Evolutionary conservation across 2,888 invertebrate genomes (phyloP).

Genomic region (Drosophila tanythrix): DNA sequence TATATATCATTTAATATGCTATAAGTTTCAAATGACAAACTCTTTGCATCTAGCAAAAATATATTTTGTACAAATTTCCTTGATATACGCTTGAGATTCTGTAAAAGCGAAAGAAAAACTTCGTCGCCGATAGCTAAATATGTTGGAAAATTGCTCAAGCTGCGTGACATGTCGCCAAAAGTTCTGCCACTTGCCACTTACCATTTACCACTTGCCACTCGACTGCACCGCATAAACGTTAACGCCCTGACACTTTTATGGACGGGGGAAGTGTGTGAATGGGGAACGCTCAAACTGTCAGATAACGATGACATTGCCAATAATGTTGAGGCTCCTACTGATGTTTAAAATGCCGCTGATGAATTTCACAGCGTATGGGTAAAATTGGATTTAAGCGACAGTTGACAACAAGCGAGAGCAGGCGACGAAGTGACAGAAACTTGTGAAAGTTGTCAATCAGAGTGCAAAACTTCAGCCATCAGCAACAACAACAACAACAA

Average conservation of each 20-base stretch:
- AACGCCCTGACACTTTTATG: conserved; percentile 63
- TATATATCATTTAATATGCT: background rate
- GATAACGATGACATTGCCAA: conserved; percentile 77
- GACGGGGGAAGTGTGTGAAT: background rate
- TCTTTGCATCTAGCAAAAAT: background rate
- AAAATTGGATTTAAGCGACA: conserved; percentile 78
- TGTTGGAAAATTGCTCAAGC: conserved; percentile 52
- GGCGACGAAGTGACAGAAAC: conserved; percentile 42
- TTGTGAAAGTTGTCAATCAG: conserved; percentile 70
- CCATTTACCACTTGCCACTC: conserved; percentile 16
- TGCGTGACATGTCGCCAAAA: conserved; percentile 60
- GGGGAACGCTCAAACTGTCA: conserved; percentile 58
- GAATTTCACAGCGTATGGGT: conserved; percentile 51
- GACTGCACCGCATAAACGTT: conserved; percentile 47
- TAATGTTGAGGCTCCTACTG: conserved; percentile 52
- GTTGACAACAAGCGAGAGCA: conserved; percentile 61
- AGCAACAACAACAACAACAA: conserved; percentile 14
- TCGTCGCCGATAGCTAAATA: conserved; percentile 30
- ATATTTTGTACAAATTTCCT: conserved; percentile 4
- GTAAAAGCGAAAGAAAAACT: conserved; percentile 15
- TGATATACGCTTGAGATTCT: conserved; percentile 1
- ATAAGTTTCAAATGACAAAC: background rate
- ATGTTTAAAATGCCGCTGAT: conserved; percentile 69
- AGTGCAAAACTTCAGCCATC: conserved; percentile 56
- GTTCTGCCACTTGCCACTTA: conserved; percentile 37